Percentiles rank a stretch among this genome's conserved stretches.
Evolutionary conservation across 1,140 invertebrate genomes (phyloP).

Genomic region (Melipona quadrifasciata): DNA sequence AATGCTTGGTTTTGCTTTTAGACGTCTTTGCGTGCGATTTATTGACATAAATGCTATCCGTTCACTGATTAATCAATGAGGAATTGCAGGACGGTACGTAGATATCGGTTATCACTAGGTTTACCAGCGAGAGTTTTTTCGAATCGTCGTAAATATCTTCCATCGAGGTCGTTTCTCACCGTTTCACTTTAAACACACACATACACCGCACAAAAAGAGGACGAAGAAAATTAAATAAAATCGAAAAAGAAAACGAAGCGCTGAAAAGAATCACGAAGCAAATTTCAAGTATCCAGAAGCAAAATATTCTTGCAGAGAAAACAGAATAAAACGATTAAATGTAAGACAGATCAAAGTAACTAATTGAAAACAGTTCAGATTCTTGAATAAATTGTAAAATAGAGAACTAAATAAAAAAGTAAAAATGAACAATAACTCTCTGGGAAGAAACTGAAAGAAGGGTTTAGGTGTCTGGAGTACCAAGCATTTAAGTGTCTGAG

Average conservation of each 20-base stretch:
- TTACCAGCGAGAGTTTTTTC: background rate
- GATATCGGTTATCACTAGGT: slow-evolving; percentile 11
- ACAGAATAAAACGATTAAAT: background rate
- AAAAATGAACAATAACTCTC: background rate
- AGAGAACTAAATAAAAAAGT: background rate
- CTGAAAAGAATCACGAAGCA: background rate
- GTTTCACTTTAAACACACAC: background rate
- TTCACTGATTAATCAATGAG: slow-evolving; percentile 26
- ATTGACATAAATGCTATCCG: background rate
- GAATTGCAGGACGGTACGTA: slow-evolving; percentile 42
- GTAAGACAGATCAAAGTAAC: background rate
- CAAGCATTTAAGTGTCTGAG: background rate
- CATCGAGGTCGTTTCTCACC: background rate
- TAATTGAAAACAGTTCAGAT: background rate
- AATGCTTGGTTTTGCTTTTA: background rate
- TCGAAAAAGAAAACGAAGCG: too few species aligned
- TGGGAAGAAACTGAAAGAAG: background rate
- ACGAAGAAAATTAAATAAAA: background rate
- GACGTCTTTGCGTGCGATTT: background rate
- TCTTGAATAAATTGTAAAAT: background rate
- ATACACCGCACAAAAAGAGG: background rate
- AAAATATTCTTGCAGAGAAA: background rate
- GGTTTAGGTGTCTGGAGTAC: background rate
- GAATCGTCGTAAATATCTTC: background rate
- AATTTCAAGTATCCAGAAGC: background rate